A percentile compares a stretch with the other conserved stretches of the same genome.
Conservation (phyloP, 2,113 vertebrate genomes). For the Irena cyanogastra region DNA sequence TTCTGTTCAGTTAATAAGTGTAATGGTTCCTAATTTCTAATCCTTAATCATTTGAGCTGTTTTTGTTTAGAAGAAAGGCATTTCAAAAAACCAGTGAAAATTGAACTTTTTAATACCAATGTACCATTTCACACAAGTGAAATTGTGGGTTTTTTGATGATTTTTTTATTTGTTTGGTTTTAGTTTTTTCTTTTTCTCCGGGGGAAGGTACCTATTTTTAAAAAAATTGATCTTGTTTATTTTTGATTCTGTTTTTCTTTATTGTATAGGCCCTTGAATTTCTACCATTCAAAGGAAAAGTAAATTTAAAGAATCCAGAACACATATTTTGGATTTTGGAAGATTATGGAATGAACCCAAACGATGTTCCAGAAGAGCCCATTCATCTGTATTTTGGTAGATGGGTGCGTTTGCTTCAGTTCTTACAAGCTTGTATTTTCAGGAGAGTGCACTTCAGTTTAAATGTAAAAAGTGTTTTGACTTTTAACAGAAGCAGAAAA, state of each 20-base stretch:
- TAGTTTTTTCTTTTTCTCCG: rapidly evolving
- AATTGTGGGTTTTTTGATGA: neutral
- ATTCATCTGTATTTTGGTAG: slow-evolving; percentile 90
- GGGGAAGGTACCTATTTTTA: rapidly evolving
- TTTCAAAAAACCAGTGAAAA: neutral
- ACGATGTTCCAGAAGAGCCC: slow-evolving; percentile 85
- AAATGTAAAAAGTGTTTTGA: neutral
- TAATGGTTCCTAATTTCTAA: neutral
- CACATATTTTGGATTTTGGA: slow-evolving; percentile 90
- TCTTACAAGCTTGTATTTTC: neutral
- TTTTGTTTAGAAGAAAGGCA: neutral
- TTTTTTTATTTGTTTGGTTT: neutral
- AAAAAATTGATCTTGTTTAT: neutral
- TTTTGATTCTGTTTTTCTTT: neutral
- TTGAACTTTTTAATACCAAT: neutral
- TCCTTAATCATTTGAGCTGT: neutral
- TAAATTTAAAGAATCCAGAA: slow-evolving; percentile 88
- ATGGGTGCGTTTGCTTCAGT: slow-evolving; percentile 81
- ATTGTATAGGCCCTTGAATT: slow-evolving; percentile 85
- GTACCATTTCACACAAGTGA: neutral
- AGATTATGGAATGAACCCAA: slow-evolving; percentile 92
- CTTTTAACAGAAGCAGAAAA: neutral
- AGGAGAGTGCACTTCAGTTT: neutral
- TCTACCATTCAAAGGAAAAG: slow-evolving; percentile 89
- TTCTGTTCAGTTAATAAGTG: neutral